Conservation (phyloP, 2,888 invertebrate genomes). For the Parnassius glacialis region DNA sequence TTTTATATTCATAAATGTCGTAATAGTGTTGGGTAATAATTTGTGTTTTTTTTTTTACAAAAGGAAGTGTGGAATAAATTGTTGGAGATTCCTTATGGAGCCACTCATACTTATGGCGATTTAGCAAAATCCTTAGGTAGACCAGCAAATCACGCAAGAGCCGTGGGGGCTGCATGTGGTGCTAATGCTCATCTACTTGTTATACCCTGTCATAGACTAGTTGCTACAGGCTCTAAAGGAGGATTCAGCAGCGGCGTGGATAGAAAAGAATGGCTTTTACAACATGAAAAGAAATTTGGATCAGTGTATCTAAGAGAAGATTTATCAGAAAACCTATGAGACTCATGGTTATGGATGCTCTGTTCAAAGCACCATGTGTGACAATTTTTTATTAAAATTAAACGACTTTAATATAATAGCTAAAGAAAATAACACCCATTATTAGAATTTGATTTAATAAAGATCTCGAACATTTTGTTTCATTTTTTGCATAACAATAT, state of each 20-base stretch:
- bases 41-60: constrained; percentile 23
- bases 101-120: constrained; percentile 62
- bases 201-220: constrained; percentile 67
- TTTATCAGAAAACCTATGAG: not conserved
- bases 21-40: not conserved
- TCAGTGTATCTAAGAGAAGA: constrained; percentile 1
- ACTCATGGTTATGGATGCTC: too few species aligned
- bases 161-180: constrained; percentile 67
- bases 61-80: constrained; percentile 69
- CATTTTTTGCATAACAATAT: too few species aligned
- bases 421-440: too few species aligned
- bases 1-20: not conserved
- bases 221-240: constrained; percentile 57
- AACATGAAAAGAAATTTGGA: constrained; percentile 58
- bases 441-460: too few species aligned
- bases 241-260: constrained; percentile 78
- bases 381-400: too few species aligned
- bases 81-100: constrained; percentile 57
- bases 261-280: constrained; percentile 76
- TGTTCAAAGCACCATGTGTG: too few species aligned
- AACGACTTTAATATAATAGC: too few species aligned
- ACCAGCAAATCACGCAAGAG: constrained; percentile 58
- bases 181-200: constrained; percentile 62
- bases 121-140: constrained; percentile 59
- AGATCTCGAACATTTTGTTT: too few species aligned